Conservation (phyloP, 2,797 vertebrate genomes). For the Galagoides demidoff region DNA sequence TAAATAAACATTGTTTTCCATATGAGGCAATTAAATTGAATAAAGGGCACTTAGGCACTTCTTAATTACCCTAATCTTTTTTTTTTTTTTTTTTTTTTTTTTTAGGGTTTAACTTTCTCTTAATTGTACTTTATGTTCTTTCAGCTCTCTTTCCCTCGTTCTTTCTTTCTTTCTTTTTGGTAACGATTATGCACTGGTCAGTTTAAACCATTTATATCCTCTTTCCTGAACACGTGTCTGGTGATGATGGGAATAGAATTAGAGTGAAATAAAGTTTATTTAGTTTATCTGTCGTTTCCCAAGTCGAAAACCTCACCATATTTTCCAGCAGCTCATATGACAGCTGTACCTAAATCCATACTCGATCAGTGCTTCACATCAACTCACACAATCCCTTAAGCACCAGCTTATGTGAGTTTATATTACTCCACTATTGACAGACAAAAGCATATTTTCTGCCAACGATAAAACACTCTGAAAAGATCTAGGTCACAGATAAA, state of each 20-base stretch:
- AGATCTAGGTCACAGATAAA: not conserved
- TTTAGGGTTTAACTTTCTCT: slow-evolving; percentile 9
- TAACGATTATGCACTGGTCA: not conserved
- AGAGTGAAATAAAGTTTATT: slow-evolving; percentile 42
- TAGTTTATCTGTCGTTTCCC: slow-evolving; percentile 36
- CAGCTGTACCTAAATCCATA: slow-evolving; percentile 62
- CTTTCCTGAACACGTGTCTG: not conserved
- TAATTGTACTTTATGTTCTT: not conserved
- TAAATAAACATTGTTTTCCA: slow-evolving; percentile 22
- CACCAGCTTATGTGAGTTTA: slow-evolving; percentile 20
- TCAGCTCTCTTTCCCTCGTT: not conserved
- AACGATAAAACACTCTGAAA: not conserved
- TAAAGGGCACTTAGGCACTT: not conserved
- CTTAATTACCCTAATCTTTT: not conserved
- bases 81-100: slow-evolving; percentile 26
- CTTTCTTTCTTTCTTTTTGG: not conserved
- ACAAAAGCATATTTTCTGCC: slow-evolving; percentile 58
- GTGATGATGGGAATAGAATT: not conserved
- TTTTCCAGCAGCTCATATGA: slow-evolving; percentile 45
- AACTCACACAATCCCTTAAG: not conserved
- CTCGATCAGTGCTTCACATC: slow-evolving; percentile 15
- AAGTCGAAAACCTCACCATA: not conserved
- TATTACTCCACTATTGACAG: not conserved
- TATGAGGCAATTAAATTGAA: not conserved
- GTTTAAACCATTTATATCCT: not conserved